Base-by-base conservation (phyloP, 2,888 invertebrate genomes). In the Acleris emargana region DNA sequence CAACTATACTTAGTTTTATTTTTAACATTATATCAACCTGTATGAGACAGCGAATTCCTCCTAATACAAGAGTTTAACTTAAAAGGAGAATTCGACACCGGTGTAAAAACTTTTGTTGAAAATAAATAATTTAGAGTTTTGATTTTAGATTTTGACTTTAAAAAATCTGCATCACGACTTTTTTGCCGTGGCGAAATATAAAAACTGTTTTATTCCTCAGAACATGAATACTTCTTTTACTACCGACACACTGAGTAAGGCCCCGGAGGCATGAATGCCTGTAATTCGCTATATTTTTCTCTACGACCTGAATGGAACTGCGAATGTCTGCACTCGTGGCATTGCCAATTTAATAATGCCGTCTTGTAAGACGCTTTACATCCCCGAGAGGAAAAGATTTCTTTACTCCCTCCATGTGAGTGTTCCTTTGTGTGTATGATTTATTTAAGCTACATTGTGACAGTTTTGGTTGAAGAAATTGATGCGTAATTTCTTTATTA, bases 341-440 rank as follows among this genome's bases (percentile, higher is more conserved):
- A 67, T 71, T 75, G 79, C 76, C 85, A 87, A 87, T 87, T 87
- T 87, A 86, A 87, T 87, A 87, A 87, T 83, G 76, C 79, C 76
- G 73, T 75, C 82, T 77, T 81, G 80, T 84, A 82, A 77, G 81
- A 76, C 76, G 72, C 77, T 78, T 76, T 75, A 76, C 78, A 76
- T 76, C 72, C 71, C 58, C 25, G 45, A 53, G 38, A 53, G 58
- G 38, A 72, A 72, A 71, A 80, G 81, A 81, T 82, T 83, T 17
- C 45, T 17, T 79, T 74, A 73, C 74, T 75, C 74, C n/a, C 52
- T 18, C 13, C 64, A 42, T 53, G 59, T 59, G 64, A 64, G 64
- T 60, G 49, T 55, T 55, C 64, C 55, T 64, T 64, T 64, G 64
- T 64, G 50, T 17, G 45, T 60, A 43, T 55, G 64, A 64, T 64